A percentile compares a stretch with the other conserved stretches of the same genome.
Conservation (phyloP, 2,888 invertebrate species). For the Clitarchus hookeri region DNA sequence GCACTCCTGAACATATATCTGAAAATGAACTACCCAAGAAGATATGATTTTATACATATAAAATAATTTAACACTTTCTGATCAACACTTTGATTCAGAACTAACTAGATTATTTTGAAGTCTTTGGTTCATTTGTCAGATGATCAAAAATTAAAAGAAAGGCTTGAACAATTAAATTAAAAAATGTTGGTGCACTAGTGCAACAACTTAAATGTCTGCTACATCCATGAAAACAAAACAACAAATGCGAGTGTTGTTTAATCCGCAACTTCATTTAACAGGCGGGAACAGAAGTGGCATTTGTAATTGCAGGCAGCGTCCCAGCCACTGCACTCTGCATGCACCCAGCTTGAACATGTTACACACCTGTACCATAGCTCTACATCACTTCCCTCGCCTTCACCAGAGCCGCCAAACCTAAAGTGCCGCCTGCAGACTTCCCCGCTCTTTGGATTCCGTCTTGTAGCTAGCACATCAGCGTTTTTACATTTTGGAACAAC, state of each 20-base stretch:
- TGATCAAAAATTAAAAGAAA: no score
- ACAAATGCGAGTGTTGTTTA: no score
- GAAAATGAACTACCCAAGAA: no score
- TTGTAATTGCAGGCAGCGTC: not conserved
- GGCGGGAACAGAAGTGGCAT: not conserved
- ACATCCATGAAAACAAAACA: not conserved
- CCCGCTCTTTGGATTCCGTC: not conserved
- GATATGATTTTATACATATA: no score
- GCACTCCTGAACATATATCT: no score
- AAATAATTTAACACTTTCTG: no score
- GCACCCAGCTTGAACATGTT: not conserved
- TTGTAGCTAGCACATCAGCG: not conserved
- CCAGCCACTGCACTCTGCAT: not conserved
- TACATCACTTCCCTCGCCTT: not conserved
- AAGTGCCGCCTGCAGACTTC: no score
- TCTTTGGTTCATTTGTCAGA: no score
- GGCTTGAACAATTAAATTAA: not conserved
- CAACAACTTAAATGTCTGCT: not conserved
- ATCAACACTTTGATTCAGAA: no score
- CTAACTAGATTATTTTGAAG: no score
- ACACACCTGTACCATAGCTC: not conserved
- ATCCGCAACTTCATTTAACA: not conserved
- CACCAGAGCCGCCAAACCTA: not conserved
- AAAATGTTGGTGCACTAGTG: not conserved
- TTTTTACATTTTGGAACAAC: not conserved